phyloP scores from a whole-genome alignment of 1,140 invertebrate species.

The Oryctes rhinoceros region DNA sequence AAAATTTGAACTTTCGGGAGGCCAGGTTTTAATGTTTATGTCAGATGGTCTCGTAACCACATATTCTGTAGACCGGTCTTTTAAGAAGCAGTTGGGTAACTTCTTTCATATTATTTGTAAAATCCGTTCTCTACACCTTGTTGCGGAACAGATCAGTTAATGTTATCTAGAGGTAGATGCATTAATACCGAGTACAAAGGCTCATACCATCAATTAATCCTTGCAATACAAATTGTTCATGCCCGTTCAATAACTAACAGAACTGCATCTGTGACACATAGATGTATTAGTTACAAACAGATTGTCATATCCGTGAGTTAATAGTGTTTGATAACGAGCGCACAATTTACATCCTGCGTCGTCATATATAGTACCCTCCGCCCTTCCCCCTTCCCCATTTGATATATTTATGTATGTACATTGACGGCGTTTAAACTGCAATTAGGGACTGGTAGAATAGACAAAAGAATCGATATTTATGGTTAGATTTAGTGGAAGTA shows the following conservation, averaged over 20 bases:
- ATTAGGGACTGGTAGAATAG: not conserved
- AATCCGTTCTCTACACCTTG: no score
- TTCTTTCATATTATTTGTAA: no score
- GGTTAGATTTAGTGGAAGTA: not conserved
- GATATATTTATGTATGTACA: not conserved
- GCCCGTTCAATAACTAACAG: not conserved
- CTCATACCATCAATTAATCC: no score
- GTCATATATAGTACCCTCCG: slow-evolving; percentile 7
- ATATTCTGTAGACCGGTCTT: no score
- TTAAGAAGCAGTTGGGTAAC: no score
- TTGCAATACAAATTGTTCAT: not conserved
- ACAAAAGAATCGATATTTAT: not conserved
- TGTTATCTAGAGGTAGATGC: no score
- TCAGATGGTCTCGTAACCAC: no score
- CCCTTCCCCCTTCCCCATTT: not conserved
- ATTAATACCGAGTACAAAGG: no score
- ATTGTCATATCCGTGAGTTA: not conserved
- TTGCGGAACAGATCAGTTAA: no score
- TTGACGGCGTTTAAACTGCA: not conserved
- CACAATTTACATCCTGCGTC: slow-evolving; percentile 11
- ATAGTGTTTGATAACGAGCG: not conserved
- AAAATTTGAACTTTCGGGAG: no score
- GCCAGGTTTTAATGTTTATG: no score
- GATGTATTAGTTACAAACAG: not conserved
- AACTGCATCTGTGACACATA: not conserved